Evolutionary conservation across 2,113 vertebrate genomes (phyloP).

Genomic region (Mirza zaza): DNA sequence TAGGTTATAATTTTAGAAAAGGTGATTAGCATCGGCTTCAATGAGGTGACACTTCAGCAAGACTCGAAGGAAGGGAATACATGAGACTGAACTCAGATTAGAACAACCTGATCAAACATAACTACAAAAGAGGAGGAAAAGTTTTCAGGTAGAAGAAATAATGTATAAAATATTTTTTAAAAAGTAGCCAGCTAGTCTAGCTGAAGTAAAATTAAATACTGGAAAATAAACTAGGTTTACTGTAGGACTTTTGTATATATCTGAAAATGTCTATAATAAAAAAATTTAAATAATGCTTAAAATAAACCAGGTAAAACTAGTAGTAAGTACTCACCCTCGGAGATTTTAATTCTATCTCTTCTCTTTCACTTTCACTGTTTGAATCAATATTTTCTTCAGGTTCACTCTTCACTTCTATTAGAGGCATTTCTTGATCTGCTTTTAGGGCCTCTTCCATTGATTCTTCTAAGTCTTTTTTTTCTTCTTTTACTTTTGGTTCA

Average conservation of each 20-base stretch:
- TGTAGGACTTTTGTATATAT: not conserved
- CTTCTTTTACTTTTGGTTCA: conserved; percentile 86
- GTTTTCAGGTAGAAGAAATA: not conserved
- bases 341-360: conserved; percentile 87
- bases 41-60: not conserved
- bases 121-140: not conserved
- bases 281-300: conserved; percentile 10
- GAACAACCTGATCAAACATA: not conserved
- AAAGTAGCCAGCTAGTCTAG: not conserved
- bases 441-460: conserved; percentile 84
- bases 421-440: conserved; percentile 82
- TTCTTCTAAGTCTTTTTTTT: conserved; percentile 79
- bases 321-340: conserved; percentile 88
- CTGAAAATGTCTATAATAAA: not conserved
- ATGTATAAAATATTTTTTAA: not conserved
- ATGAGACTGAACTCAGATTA: not conserved
- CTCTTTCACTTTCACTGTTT: conserved; percentile 89
- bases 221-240: not conserved
- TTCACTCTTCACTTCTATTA: conserved; percentile 84
- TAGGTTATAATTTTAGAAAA: not conserved
- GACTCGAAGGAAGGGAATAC: not conserved
- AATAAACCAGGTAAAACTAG: not conserved
- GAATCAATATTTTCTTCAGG: conserved; percentile 85
- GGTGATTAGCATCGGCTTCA: not conserved
- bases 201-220: not conserved